Evolutionary conservation across 2,888 invertebrate genomes (phyloP), one percentile per base, ranked within the genome.

Genomic region (Blastobasis lacticolella): DNA sequence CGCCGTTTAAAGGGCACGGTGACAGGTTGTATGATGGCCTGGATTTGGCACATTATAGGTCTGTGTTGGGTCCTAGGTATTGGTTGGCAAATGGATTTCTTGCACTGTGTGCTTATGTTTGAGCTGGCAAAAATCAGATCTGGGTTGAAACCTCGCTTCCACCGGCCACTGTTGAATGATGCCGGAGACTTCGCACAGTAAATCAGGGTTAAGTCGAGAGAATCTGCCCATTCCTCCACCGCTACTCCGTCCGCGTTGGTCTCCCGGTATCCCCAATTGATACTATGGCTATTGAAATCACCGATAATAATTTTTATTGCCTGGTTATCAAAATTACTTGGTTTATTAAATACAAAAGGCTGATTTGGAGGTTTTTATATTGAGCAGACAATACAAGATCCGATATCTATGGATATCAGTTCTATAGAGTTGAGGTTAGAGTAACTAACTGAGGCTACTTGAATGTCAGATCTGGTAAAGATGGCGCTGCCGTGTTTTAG

Each of bases 61-160:
- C 49, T 46, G 42, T 52, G 49, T 36, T 52, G 52, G n/a, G 52
- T 49, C 4, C 49, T 23, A 10, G 49, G 52, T 38, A 52, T 49
- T 4, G 51, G 48, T 6, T 8, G 4, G 10, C 49, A 37, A 5
- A 49, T 37, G 10, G 10, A 41, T 42, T 52, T 52, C 1, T 6
- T 10, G 38, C 45, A 45, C 8, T 37, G 37, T 1, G 6, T 6
- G 10, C 42, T 41, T 8, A 52, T 46, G 10, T 7, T 10, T 37
- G 45, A 8, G 10, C 43, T 46, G 0, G 6, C 37, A 38, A 46
- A 46, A 10, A 49, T 42, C 8, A 52, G 10, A 10, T 49, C 49
- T 5, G 52, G 49, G 38, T 49, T 49, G 3, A 46, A 52, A 4
- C 46, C 49, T 23, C 23, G 23, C 23, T 23, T 23, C 23, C 23